phyloP scores from a whole-genome alignment of 2,888 invertebrate species.

The Smittia aterrima region DNA sequence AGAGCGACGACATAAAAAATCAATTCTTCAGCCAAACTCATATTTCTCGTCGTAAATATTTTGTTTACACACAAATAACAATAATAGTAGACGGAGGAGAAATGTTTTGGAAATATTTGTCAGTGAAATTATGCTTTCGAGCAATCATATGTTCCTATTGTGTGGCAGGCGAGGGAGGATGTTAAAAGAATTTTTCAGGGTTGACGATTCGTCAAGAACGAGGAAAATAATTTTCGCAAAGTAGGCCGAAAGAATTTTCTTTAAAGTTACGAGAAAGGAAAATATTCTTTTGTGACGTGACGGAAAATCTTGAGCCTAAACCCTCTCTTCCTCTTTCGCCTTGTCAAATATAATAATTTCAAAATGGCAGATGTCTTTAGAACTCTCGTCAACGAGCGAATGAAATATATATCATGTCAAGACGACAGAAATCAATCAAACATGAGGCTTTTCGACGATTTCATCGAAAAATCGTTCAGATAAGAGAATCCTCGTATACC shows the following conservation, averaged over 20 bases:
- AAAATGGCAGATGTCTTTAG: conserved; percentile 33
- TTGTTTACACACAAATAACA: conserved; percentile 38
- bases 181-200: not conserved
- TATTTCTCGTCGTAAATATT: conserved; percentile 34
- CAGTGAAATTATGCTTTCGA: conserved; percentile 27
- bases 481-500: no score
- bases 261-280: no score
- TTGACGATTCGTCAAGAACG: not conserved
- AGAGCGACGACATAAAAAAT: conserved; percentile 34
- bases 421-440: conserved; percentile 29
- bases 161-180: no score
- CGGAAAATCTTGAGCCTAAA: not conserved
- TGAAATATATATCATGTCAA: no score
- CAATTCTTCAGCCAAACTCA: conserved; percentile 37
- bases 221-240: not conserved
- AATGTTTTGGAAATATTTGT: conserved; percentile 19
- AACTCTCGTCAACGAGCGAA: not conserved
- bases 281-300: not conserved
- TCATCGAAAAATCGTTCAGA: not conserved
- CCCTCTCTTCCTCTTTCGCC: not conserved
- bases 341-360: conserved; percentile 24
- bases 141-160: not conserved
- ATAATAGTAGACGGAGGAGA: not conserved
- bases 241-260: not conserved
- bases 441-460: conserved; percentile 27